phyloP scores from a whole-genome alignment of 2,797 vertebrate species.

The Pseudochromis fuscus region DNA sequence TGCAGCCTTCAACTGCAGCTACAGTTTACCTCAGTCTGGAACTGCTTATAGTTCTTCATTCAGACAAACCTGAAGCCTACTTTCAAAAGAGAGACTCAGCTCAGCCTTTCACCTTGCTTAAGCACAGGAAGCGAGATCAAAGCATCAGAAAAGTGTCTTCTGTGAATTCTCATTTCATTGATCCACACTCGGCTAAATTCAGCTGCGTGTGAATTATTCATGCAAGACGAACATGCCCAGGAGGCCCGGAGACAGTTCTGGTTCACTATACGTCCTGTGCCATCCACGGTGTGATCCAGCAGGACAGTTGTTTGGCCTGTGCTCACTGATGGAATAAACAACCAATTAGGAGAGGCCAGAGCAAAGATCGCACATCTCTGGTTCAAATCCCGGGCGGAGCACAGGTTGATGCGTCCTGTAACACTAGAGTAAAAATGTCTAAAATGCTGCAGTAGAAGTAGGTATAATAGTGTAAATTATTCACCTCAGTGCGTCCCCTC shows the following conservation, averaged over 20 bases:
- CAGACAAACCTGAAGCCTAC: constrained; percentile 15
- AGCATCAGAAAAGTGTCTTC: constrained; percentile 53
- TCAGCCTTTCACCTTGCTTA: constrained; percentile 53
- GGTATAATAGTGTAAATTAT: constrained; percentile 16
- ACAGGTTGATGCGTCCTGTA: constrained; percentile 26
- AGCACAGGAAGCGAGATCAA: constrained; percentile 53
- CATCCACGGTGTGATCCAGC: constrained; percentile 35
- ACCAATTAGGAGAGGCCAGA: constrained; percentile 42
- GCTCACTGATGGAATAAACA: constrained; percentile 42
- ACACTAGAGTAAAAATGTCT: neutral
- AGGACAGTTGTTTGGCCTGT: constrained; percentile 51
- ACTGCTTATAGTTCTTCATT: constrained; percentile 25
- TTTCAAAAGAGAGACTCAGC: constrained; percentile 62
- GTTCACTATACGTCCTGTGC: constrained; percentile 41
- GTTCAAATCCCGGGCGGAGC: constrained; percentile 21
- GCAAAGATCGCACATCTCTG: constrained; percentile 5
- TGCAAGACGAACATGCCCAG: constrained; percentile 63
- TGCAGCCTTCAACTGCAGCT: constrained; percentile 18
- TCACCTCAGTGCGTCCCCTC: neutral
- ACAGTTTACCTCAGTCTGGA: constrained; percentile 19
- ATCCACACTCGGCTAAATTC: constrained; percentile 79
- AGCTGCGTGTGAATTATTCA: constrained; percentile 82
- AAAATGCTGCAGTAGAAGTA: constrained; percentile 41
- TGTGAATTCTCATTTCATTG: constrained; percentile 70
- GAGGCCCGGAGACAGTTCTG: constrained; percentile 48